phyloP scores from a whole-genome alignment of 2,797 vertebrate species.

The Arnoldichthys spilopterus region DNA sequence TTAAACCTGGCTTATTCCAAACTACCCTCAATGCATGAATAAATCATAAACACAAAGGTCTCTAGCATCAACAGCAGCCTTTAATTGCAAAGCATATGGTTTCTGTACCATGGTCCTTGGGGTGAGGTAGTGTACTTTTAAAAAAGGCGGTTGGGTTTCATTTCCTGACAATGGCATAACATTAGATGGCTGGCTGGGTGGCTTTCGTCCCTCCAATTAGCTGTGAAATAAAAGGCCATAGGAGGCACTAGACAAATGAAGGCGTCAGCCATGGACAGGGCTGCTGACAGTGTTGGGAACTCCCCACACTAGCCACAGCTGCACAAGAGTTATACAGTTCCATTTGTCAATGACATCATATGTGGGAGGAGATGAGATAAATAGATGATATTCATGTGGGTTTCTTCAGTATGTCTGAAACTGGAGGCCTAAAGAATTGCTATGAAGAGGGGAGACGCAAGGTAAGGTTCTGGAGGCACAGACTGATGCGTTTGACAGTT shows the following conservation, averaged over 20 bases:
- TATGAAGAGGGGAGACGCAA: not conserved
- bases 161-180: conserved; percentile 47
- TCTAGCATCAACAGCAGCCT: conserved; percentile 32
- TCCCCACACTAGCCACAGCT: conserved; percentile 33
- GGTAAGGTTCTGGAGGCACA: not conserved
- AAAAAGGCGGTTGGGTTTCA: conserved; percentile 45
- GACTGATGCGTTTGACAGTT: not conserved
- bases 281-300: conserved; percentile 3
- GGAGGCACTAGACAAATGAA: conserved; percentile 43
- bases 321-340: not conserved
- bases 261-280: conserved; percentile 40
- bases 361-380: not conserved
- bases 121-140: conserved; percentile 23
- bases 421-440: not conserved
- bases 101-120: conserved; percentile 5
- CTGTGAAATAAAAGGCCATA: conserved; percentile 1
- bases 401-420: conserved; percentile 7
- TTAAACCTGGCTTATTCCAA: conserved; percentile 6
- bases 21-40: conserved; percentile 20
- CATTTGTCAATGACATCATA: conserved; percentile 30
- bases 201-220: conserved; percentile 28
- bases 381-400: not conserved
- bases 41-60: conserved; percentile 35
- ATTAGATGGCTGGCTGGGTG: not conserved
- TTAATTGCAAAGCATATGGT: conserved; percentile 55